Evolutionary conservation across 2,113 vertebrate genomes (phyloP), one percentile per base, ranked within the genome.

Genomic region (Myxocyprinus asiaticus): DNA sequence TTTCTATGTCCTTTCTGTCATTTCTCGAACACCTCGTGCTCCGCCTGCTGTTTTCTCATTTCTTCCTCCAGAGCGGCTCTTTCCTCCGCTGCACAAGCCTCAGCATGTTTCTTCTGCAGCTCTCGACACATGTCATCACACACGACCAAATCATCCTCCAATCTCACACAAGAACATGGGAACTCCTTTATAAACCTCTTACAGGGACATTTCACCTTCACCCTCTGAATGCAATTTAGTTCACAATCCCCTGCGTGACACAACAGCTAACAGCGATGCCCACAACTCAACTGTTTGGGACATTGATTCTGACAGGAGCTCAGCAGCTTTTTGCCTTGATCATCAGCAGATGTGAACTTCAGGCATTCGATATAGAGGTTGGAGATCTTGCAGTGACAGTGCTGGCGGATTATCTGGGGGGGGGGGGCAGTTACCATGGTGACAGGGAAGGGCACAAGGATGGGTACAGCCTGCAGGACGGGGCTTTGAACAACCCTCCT

Each of bases 11-110:
- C 97, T 86, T 95, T 97, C 86, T 96, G 92, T 14, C 96, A 93
- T 85, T 98, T 98, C 91, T 98, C 95, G 83, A 98, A 99, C 63
- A 95, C 96, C 85, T 99, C 96, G 83, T 97, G 89, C 91, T 99
- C 97, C 85, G 96, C 96, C 97, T 98, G 96, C 59, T 96, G 95
- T 72, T 91, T 94, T 86, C 90, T 91, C 73, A 94, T 95, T 89
- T 97, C 95, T 76, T 96, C 96, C 90, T 98, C 95, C 86, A 92
- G 81, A 61, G 89, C 92, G 6, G 94, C 96, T 89, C 85, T 94
- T 59, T 94, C 93, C 92, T 96, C 96, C 72, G 95, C 96, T 88
- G 96, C 96, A 89, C 95, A 96, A 71, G 95, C 84, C 97, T 33
- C 1, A 33, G 88, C 89, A 10, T 94, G 93, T 86, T 93, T 97